Base-by-base conservation (phyloP, 2,888 invertebrate species). In the Lithophane socia region DNA sequence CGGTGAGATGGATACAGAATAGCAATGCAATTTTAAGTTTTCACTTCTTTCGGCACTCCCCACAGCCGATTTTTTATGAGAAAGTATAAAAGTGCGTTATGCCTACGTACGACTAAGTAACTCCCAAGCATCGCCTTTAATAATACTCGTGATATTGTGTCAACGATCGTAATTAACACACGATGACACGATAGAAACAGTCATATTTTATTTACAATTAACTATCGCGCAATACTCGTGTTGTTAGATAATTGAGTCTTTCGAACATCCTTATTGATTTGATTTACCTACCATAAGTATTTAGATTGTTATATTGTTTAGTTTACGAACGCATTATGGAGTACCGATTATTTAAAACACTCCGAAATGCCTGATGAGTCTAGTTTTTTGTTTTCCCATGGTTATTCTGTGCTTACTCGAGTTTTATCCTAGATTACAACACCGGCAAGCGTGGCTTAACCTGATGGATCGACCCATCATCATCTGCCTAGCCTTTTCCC, bases 91-190 rank as follows among this genome's bases (percentile, higher is more conserved):
- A 73, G n/a, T 56, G 64, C 29, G 29, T 37, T 60, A 65, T 65
- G 37, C 24, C 63, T 64, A n/a, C 37, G 44, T 54, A 49, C 47
- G 5, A 42, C 10, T 12, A 29, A 8, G 56, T 16, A 29, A 21
- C 47, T 76, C 12, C n/a, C 24, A 47, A 18, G 64, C 16, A 58
- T 49, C 7, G 21, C 52, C 2, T 18, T 13, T 63, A 74, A 56
- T 70, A 7, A 70, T 68, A 29, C 61, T 60, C 37, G 47, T 47
- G n/a, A 75, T 61, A 60, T 79, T 79, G 79, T 79, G 79, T 66
- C 79, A 79, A 75, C 37, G 75, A 54, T 80, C 75, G 37, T 58
- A 75, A 65, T 74, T 24, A 65, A 65, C 37, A 37, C 37, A 37
- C 37, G 37, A 37, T 37, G 37, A 58, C 44, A 44, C 47, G 78